Conservation (phyloP, 2,888 invertebrate species). For the Cacoxenus indagator region DNA sequence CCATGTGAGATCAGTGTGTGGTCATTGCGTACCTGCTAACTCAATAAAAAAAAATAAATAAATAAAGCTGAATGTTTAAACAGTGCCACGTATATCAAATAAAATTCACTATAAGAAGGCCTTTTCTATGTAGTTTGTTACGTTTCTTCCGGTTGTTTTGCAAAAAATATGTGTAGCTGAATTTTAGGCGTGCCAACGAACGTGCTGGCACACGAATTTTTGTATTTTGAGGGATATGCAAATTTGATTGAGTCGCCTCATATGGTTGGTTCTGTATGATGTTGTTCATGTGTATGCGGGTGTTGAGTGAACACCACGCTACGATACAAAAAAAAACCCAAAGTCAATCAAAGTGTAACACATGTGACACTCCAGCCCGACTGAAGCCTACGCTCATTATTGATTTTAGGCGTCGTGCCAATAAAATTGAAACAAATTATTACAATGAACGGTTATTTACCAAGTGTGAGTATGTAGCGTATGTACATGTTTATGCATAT, state of each 20-base stretch:
- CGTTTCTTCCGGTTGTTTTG: no score
- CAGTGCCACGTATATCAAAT: no score
- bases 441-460: background rate
- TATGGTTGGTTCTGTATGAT: background rate
- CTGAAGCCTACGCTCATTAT: conserved; percentile 32
- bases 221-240: conserved; percentile 7
- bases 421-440: background rate
- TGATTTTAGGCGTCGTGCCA: conserved; percentile 43
- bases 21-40: background rate
- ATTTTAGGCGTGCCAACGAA: background rate
- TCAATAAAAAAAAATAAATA: background rate
- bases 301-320: background rate
- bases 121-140: no score
- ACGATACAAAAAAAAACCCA: conserved; percentile 16
- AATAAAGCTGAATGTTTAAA: no score
- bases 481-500: background rate
- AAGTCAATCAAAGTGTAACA: conserved; percentile 51
- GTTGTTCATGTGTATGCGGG: background rate
- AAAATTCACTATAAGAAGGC: no score
- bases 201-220: background rate
- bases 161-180: background rate
- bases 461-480: background rate
- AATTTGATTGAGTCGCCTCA: conserved; percentile 9
- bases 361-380: conserved; percentile 41
- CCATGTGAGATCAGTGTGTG: no score